Percentiles rank a stretch among this genome's conserved stretches.
phyloP scores from a whole-genome alignment of 2,797 vertebrate species.

The Menidia menidia region DNA sequence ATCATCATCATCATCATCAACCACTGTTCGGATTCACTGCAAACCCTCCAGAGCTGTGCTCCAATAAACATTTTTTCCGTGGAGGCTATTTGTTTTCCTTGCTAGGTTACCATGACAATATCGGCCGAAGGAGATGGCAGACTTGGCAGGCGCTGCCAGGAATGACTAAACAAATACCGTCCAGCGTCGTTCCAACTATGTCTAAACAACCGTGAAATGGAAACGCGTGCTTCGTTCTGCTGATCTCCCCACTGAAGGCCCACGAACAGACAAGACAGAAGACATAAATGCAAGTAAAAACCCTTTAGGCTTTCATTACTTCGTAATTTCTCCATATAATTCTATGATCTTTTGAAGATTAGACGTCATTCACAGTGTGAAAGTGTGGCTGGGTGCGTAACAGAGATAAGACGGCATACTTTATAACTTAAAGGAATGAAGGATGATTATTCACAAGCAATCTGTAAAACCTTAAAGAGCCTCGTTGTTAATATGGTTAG shows the following conservation, averaged over 20 bases:
- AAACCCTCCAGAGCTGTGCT: background rate
- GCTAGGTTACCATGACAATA: conserved; percentile 50
- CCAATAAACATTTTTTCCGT: conserved; percentile 30
- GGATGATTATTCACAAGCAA: no score
- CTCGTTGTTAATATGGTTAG: no score
- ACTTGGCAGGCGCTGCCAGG: conserved; percentile 29
- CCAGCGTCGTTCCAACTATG: conserved; percentile 36
- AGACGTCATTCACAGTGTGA: no score
- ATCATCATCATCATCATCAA: background rate
- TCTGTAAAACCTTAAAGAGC: no score
- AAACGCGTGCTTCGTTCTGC: background rate
- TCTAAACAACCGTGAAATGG: conserved; percentile 40
- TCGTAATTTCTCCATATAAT: no score
- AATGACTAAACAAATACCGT: conserved; percentile 56
- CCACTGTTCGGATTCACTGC: background rate
- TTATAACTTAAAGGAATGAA: no score
- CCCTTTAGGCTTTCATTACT: no score
- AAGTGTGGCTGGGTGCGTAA: no score
- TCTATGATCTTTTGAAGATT: no score
- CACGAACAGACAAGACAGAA: background rate
- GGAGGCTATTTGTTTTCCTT: conserved; percentile 18
- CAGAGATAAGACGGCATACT: no score
- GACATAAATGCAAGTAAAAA: background rate
- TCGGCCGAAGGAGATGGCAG: conserved; percentile 30
- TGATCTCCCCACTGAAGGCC: no score